Evolutionary conservation across 2,888 invertebrate genomes (phyloP), one percentile per base, ranked within the genome.

Genomic region (Drosophila borealis): DNA sequence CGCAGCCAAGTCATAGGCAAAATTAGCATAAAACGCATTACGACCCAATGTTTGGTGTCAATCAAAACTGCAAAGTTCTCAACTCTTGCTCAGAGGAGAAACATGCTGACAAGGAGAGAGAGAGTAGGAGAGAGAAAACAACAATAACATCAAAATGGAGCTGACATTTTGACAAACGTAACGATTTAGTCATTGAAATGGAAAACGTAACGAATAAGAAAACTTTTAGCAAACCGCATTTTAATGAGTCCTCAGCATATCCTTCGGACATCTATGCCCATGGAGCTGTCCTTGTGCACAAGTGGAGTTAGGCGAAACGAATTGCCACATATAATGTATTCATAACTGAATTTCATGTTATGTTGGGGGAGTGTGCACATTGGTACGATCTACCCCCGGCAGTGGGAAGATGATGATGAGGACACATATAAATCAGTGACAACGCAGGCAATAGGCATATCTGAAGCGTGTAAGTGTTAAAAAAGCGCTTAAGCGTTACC

Each of bases 391-490:
- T 45, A 65, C 65, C 77, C 65, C 59, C 46, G 25, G 41, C 10
- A 41, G 41, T 42, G 17, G 29, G 33, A 4, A 5, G 45, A n/a
- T n/a, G n/a, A 49, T 44, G 53, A 48, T 51, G 42, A 59, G 51
- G 41, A 36, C 53, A 17, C 17, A 51, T 60, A 81, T 86, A 83
- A 86, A 88, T 88, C 88, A 81, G 84, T 83, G 88, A 78, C 81
- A 81, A 74, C 36, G 41, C 53, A 51, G 69, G 50, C 56, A 54
- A 57, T 61, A 49, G 60, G 53, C 72, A 63, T 57, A 69, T 46
- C 62, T 66, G 76, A 87, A 81, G 87, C 86, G 83, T 88, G 84
- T 91, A 90, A 91, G 90, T 91, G 91, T 90, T 88, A 89, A 84
- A 80, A 87, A 89, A 90, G 80, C 88, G 89, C 80, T 90, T 85